phyloP scores from a whole-genome alignment of 2,888 invertebrate species.

The Carpatolechia fugitivella region DNA sequence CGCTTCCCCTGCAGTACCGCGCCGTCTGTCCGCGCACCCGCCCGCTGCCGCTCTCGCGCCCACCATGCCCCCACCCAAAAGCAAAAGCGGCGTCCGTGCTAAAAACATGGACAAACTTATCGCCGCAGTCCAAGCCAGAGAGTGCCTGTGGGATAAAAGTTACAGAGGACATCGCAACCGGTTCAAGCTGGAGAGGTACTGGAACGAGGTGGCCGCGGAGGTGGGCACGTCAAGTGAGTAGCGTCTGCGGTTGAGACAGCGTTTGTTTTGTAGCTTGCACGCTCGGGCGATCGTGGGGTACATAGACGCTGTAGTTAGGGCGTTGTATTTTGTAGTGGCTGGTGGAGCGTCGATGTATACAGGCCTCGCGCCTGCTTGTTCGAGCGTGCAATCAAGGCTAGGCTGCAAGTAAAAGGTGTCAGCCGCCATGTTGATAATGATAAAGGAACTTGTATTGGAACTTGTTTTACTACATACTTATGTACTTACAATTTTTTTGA shows the following conservation, averaged over 20 bases:
- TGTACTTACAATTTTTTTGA: no score
- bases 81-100: constrained; percentile 57
- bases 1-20: constrained; percentile 43
- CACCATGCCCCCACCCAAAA: constrained; percentile 55
- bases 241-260: constrained; percentile 16
- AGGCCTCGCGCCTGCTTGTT: no score
- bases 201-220: constrained; percentile 72
- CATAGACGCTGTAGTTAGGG: background rate
- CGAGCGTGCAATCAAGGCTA: no score
- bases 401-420: no score
- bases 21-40: constrained; percentile 45
- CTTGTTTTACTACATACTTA: no score
- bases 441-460: background rate
- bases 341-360: background rate
- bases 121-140: constrained; percentile 70
- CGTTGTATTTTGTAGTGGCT: background rate
- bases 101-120: constrained; percentile 72
- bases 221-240: constrained; percentile 72
- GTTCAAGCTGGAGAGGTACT: constrained; percentile 70
- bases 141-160: constrained; percentile 71
- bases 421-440: background rate
- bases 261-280: background rate
- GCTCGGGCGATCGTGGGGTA: constrained; percentile 2
- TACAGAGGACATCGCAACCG: constrained; percentile 69
- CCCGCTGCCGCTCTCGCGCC: constrained; percentile 52